Evolutionary conservation across 2,113 vertebrate species (phyloP).

Genomic region (Hylia prasina): DNA sequence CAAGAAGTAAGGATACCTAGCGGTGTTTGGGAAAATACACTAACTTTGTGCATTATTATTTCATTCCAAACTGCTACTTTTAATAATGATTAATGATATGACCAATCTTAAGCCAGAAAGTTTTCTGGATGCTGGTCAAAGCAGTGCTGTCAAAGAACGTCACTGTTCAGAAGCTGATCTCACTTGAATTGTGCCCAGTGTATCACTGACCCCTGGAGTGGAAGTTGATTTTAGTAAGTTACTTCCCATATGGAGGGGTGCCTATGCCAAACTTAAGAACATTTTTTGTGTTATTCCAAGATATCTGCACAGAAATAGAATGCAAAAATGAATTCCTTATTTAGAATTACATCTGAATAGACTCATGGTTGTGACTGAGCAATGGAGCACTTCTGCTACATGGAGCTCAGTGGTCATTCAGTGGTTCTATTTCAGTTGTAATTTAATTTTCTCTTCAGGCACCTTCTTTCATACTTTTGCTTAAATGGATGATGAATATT

Average conservation of each 20-base stretch:
- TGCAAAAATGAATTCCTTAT: background rate
- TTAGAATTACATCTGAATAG: background rate
- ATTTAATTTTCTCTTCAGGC: conserved; percentile 2
- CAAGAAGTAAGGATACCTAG: background rate
- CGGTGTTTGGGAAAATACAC: background rate
- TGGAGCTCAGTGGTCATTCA: background rate
- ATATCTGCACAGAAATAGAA: background rate
- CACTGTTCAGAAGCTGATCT: background rate
- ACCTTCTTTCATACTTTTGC: background rate
- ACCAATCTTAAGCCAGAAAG: background rate
- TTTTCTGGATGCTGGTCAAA: background rate
- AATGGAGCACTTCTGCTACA: background rate
- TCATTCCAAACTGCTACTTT: background rate
- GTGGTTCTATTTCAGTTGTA: background rate
- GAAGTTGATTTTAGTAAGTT: background rate
- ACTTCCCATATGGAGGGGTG: background rate
- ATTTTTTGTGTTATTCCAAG: background rate
- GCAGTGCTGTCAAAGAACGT: background rate
- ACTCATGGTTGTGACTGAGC: background rate
- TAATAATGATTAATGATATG: background rate
- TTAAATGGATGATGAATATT: background rate
- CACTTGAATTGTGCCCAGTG: background rate
- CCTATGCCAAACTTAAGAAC: background rate
- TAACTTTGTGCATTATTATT: background rate
- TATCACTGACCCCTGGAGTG: background rate